A percentile compares a stretch with the other conserved stretches of the same genome.
Conservation (phyloP, 2,113 vertebrate genomes). For the Podilymbus podiceps region DNA sequence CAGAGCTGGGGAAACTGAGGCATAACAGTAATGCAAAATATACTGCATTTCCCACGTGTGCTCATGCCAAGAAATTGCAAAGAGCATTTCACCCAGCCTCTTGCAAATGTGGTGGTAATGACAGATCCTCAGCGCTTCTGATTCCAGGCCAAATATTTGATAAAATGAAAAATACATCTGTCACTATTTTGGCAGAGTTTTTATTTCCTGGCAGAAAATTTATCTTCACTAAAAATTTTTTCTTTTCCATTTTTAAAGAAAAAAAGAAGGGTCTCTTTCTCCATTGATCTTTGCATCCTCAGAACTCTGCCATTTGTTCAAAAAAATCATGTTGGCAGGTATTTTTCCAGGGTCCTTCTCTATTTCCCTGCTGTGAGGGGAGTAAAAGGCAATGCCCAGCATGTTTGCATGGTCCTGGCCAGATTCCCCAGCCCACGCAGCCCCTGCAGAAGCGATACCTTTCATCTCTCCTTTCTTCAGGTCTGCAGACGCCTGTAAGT, state of each 20-base stretch:
- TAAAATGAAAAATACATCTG: constrained; percentile 21
- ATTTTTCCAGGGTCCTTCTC: background rate
- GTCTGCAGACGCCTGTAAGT: background rate
- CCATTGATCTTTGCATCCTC: background rate
- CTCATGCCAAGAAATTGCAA: background rate
- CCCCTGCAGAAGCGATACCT: background rate
- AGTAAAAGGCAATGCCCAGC: background rate
- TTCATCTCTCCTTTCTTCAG: background rate
- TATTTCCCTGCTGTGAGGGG: background rate
- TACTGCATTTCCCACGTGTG: background rate
- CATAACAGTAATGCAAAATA: background rate
- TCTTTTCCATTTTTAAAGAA: background rate
- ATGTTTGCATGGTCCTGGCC: background rate
- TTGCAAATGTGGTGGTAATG: background rate
- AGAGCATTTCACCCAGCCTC: background rate
- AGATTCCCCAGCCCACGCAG: background rate
- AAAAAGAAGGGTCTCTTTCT: background rate
- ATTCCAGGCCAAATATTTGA: constrained; percentile 14
- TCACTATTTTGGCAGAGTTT: background rate
- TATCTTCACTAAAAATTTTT: background rate
- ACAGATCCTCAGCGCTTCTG: background rate
- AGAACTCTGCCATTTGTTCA: background rate
- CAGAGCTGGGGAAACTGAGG: background rate
- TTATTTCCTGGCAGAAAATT: background rate
- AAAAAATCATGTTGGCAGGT: background rate